These are phyloP conservation scores for Eurystomus glaucurus DNA, from an alignment of 2,797 vertebrate species.

Conservation along the genomic window DNA sequence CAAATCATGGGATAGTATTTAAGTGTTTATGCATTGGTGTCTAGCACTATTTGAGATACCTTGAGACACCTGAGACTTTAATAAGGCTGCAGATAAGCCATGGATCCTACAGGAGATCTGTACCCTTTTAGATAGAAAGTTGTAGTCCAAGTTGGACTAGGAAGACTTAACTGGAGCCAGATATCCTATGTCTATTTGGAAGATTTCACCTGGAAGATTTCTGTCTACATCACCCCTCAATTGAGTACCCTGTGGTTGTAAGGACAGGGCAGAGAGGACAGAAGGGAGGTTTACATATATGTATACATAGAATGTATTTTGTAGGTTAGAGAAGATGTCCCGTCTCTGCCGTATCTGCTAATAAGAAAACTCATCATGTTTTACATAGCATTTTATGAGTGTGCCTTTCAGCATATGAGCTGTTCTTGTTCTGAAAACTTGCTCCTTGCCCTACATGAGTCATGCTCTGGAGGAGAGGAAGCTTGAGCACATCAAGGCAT, in stretches of 20 bases:
- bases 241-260: neutral
- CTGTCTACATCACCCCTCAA: neutral
- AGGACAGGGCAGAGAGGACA: neutral
- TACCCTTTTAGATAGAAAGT: neutral
- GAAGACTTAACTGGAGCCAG: neutral
- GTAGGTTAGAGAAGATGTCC: neutral
- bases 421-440: neutral
- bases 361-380: neutral
- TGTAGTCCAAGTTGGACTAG: neutral
- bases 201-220: neutral
- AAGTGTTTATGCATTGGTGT: neutral
- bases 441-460: neutral
- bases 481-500: accelerated
- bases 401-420: neutral
- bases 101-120: neutral
- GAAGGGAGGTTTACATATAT: neutral
- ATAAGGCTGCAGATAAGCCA: neutral
- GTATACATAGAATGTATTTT: neutral
- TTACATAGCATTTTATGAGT: neutral
- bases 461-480: neutral
- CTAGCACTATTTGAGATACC: neutral
- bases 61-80: neutral
- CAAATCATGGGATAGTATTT: neutral
- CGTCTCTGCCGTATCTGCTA: neutral
- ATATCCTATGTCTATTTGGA: neutral